Base-by-base conservation (phyloP, 1,140 invertebrate genomes). In the Pemphigus obesinymphae region DNA sequence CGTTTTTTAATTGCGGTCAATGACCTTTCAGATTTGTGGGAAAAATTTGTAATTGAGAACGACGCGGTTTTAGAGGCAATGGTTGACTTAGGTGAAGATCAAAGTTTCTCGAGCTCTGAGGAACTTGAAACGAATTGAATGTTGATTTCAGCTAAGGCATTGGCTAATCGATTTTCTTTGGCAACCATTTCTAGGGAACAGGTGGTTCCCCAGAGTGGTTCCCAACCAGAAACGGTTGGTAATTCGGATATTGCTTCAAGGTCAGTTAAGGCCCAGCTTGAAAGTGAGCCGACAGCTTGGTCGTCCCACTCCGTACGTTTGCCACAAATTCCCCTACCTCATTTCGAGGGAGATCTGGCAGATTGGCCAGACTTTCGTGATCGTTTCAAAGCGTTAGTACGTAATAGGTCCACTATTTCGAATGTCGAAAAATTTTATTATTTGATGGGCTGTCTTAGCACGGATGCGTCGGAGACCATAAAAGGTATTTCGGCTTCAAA, bases 171-270 rank as follows among this genome's bases (percentile, higher is more conserved):
- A n/a, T n/a, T n/a, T n/a, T n/a, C n/a, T n/a, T n/a, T n/a, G n/a
- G n/a, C n/a, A n/a, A n/a, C n/a, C n/a, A n/a, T n/a, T n/a, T n/a
- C n/a, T n/a, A n/a, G n/a, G n/a, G n/a, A n/a, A n/a, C n/a, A n/a
- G n/a, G n/a, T n/a, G n/a, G n/a, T n/a, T n/a, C n/a, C n/a, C n/a
- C n/a, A n/a, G n/a, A n/a, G n/a, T n/a, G n/a, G n/a, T n/a, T 20
- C 5, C 0, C 29, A 7, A 1, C 7, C 29, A 0, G 55, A 34
- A 0, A 29, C 15, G 2, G 15, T n/a, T 34, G 4, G 1, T 6
- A 8, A 0, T 31, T 63, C 29, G 2, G 6, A 1, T 8, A 34
- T 0, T 5, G 0, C 29, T 0, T 0, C 29, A 7, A 4, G 5
- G 6, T 58, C 55, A 1, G 23, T 5, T 15, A 6, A 29, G 29